These are phyloP conservation scores for Dermatophagoides farinae DNA, from an alignment of 1,140 invertebrate genomes.

Conservation along the genomic window DNA sequence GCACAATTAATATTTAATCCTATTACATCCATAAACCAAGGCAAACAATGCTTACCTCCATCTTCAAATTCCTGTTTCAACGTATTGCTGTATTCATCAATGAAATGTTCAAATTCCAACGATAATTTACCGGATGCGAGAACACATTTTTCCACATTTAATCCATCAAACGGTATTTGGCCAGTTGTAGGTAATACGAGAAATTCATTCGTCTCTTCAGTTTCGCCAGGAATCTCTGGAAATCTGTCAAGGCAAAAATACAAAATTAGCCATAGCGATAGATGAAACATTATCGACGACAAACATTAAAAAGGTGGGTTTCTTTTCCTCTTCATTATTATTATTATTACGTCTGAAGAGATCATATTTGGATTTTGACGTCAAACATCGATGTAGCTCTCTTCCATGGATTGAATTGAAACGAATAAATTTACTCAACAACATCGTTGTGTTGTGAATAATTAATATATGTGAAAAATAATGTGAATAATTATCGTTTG, in stretches of 20 bases:
- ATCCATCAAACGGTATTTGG: conserved; percentile 51
- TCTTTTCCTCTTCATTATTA: not conserved
- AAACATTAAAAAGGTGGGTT: not conserved
- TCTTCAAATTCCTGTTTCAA: conserved; percentile 24
- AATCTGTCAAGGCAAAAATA: conserved; percentile 34
- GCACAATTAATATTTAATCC: not conserved
- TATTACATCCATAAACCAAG: too few species aligned
- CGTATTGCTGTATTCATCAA: conserved; percentile 39
- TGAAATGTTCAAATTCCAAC: conserved; percentile 54
- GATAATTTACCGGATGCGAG: conserved; percentile 56
- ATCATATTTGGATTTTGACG: not conserved
- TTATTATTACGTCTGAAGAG: not conserved
- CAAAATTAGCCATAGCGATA: not conserved
- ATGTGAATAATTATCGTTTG: too few species aligned
- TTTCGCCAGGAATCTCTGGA: conserved; percentile 68
- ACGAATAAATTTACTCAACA: too few species aligned
- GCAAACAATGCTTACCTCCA: not conserved
- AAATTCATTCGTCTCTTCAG: conserved; percentile 47
- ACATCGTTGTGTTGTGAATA: not conserved
- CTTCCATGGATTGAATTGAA: too few species aligned
- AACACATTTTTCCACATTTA: conserved; percentile 59
- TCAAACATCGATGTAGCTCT: not conserved
- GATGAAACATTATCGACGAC: not conserved
- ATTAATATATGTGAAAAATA: too few species aligned
- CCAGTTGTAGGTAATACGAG: conserved; percentile 33